Conservation (phyloP, 2,888 invertebrate genomes). For the Athalia cordata region DNA sequence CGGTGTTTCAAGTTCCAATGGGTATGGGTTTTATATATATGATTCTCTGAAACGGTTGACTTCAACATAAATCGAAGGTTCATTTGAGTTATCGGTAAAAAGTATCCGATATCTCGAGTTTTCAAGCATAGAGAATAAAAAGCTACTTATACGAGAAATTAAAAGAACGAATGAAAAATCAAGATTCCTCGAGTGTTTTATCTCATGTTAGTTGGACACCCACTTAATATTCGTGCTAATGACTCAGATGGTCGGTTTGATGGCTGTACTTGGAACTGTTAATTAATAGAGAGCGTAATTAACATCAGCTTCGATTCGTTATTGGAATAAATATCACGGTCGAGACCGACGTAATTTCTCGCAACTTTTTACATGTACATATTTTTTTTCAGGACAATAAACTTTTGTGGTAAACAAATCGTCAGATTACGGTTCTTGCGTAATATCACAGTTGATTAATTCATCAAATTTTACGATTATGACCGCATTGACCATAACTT, state of each 20-base stretch:
- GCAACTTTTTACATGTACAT: background rate
- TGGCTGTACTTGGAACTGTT: constrained; percentile 24
- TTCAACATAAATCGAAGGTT: constrained; percentile 4
- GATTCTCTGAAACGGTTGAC: background rate
- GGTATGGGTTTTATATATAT: background rate
- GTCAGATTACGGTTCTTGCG: background rate
- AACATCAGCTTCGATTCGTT: background rate
- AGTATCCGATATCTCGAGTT: constrained; percentile 38
- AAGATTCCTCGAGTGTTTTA: constrained; percentile 20
- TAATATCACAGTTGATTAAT: constrained; percentile 21
- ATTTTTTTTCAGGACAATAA: background rate
- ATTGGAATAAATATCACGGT: background rate
- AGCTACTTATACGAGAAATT: background rate
- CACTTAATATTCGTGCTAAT: background rate
- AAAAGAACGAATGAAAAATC: constrained; percentile 19
- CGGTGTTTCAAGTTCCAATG: constrained; percentile 19
- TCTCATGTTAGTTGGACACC: background rate
- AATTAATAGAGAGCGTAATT: constrained; percentile 10
- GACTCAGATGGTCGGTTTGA: constrained; percentile 2
- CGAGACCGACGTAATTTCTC: background rate
- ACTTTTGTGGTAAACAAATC: constrained; percentile 5
- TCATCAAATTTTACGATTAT: constrained; percentile 36
- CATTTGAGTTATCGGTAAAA: constrained; percentile 29
- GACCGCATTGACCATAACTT: background rate
- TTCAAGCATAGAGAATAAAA: constrained; percentile 18